Evolutionary conservation across 2,113 vertebrate species (phyloP).

Genomic region (Aspiorhynchus laticeps): DNA sequence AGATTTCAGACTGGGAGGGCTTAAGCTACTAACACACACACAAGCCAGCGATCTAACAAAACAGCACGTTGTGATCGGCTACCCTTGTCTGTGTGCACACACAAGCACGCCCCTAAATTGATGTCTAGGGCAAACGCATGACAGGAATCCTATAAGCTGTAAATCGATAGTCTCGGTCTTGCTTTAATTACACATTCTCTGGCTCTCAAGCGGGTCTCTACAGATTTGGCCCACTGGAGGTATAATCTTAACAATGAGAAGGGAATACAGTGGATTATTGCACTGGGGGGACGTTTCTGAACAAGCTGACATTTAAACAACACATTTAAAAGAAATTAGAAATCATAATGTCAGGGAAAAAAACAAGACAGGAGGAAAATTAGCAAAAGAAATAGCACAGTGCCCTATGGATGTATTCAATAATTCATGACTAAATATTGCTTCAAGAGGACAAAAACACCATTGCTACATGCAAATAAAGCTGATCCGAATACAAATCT

Average conservation of each 20-base stretch:
- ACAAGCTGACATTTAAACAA: slow-evolving; percentile 30
- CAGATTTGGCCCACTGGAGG: slow-evolving; percentile 36
- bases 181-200: slow-evolving; percentile 59
- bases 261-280: slow-evolving; percentile 27
- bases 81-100: slow-evolving; percentile 31
- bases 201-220: slow-evolving; percentile 25
- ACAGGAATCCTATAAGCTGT: slow-evolving; percentile 52
- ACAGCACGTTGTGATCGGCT: slow-evolving; percentile 17
- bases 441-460: slow-evolving; percentile 26
- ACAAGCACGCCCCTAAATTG: slow-evolving; percentile 35
- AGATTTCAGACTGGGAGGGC: slow-evolving; percentile 27
- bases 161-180: slow-evolving; percentile 52
- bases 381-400: slow-evolving; percentile 1
- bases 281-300: background rate
- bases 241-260: slow-evolving; percentile 30
- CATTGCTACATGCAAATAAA: slow-evolving; percentile 8
- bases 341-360: background rate
- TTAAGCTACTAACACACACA: slow-evolving; percentile 41
- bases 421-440: slow-evolving; percentile 44
- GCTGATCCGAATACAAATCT: background rate
- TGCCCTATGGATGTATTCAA: slow-evolving; percentile 27
- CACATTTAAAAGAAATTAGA: slow-evolving; percentile 7
- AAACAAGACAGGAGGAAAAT: background rate
- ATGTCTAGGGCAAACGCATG: slow-evolving; percentile 41
- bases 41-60: slow-evolving; percentile 17